Conservation (phyloP, 2,113 vertebrate species). For the Cyprinus carpio region DNA sequence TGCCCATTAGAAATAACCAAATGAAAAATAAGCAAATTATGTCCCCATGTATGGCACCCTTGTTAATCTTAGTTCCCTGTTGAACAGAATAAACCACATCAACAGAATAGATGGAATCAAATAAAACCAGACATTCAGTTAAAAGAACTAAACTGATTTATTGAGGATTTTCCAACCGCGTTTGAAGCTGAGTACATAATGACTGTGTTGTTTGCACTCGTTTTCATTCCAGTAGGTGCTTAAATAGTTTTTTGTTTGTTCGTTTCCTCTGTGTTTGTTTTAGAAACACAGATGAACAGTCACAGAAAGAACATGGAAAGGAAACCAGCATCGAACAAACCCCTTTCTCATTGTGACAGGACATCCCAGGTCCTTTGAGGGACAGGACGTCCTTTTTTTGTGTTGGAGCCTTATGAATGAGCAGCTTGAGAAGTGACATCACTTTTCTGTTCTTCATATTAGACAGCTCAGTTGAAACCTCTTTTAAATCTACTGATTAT, state of each 20-base stretch:
- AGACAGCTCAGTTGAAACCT: not conserved
- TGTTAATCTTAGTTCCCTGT: not conserved
- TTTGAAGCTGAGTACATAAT: conserved; percentile 10
- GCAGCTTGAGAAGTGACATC: not conserved
- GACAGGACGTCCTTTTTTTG: conserved; percentile 11
- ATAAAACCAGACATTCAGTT: not conserved
- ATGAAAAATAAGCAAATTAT: not conserved
- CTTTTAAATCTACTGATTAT: not conserved
- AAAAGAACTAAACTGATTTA: conserved; percentile 44
- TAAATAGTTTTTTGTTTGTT: not conserved
- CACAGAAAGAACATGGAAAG: conserved; percentile 24
- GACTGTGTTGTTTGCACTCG: not conserved
- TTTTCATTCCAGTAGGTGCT: conserved; percentile 2
- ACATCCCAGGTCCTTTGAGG: conserved; percentile 13
- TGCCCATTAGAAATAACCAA: not conserved
- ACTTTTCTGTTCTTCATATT: not conserved
- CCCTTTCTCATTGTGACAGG: conserved; percentile 15
- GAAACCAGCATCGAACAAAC: conserved; percentile 3
- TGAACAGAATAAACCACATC: not conserved
- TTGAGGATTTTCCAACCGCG: conserved; percentile 11
- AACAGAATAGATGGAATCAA: not conserved
- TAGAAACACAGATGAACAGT: not conserved
- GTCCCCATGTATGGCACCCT: not conserved
- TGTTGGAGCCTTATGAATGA: conserved; percentile 14
- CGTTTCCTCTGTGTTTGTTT: conserved; percentile 13